phyloP scores from a whole-genome alignment of 1,140 invertebrate genomes.

The Drosophila tropicalis region DNA sequence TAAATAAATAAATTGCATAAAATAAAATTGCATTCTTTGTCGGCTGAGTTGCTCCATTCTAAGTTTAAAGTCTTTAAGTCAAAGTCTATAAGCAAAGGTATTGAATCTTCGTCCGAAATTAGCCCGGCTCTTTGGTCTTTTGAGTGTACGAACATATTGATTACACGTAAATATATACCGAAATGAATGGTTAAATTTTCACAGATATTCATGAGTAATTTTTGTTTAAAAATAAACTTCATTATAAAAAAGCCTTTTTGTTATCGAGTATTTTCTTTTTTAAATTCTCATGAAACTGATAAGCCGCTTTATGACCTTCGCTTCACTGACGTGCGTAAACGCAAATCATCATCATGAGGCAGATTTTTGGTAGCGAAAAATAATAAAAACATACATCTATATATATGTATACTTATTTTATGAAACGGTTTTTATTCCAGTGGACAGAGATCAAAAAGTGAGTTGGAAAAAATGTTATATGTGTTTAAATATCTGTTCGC shows the following conservation, averaged over 20 bases:
- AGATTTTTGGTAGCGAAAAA: neutral
- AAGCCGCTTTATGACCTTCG: neutral
- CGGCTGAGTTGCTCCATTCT: too few species aligned
- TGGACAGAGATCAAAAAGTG: neutral
- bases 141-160: neutral
- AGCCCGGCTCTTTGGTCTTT: neutral
- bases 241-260: neutral
- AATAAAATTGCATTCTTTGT: too few species aligned
- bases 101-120: too few species aligned
- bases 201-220: neutral
- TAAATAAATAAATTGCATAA: too few species aligned
- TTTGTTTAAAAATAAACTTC: neutral
- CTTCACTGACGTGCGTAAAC: neutral
- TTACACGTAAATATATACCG: neutral
- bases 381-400: neutral
- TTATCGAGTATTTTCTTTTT: neutral
- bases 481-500: conserved; percentile 3
- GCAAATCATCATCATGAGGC: conserved; percentile 1
- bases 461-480: neutral
- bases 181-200: neutral
- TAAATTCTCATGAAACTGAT: neutral
- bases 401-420: neutral
- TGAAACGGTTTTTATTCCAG: neutral
- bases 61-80: too few species aligned
- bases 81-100: too few species aligned